phyloP scores from a whole-genome alignment of 2,113 vertebrate species.

The Myocastor coypus region DNA sequence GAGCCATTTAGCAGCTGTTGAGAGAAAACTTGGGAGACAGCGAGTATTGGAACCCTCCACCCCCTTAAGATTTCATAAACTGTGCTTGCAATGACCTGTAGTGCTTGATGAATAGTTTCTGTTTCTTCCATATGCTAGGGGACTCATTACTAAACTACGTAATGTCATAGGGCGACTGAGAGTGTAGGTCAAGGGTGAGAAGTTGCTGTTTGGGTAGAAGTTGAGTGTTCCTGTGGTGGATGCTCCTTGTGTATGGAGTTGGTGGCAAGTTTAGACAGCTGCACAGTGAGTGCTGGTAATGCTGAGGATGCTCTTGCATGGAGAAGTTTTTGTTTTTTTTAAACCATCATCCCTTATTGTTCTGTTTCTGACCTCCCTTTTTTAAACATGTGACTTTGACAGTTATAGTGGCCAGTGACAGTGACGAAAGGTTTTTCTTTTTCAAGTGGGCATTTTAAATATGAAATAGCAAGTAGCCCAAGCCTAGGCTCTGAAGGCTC shows the following conservation, averaged over 20 bases:
- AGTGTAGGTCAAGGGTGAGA: not conserved
- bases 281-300: rapidly evolving
- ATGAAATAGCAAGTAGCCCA: not conserved
- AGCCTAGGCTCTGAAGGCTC: not conserved
- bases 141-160: not conserved
- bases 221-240: not conserved
- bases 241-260: not conserved
- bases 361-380: not conserved
- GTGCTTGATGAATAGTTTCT: slow-evolving; percentile 21
- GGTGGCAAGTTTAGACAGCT: rapidly evolving
- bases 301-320: too few relatives aligned
- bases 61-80: not conserved
- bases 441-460: not conserved
- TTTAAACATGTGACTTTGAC: not conserved
- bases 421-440: not conserved
- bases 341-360: not conserved
- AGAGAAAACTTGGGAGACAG: slow-evolving; percentile 42
- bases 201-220: not conserved
- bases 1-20: slow-evolving; percentile 52
- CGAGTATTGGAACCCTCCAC: not conserved
- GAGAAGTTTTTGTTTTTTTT: not conserved
- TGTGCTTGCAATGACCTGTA: rapidly evolving
- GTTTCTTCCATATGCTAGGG: not conserved
- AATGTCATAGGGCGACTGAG: not conserved
- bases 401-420: not conserved